Base-by-base conservation (phyloP, 2,797 vertebrate genomes). In the Apodemus agrarius region DNA sequence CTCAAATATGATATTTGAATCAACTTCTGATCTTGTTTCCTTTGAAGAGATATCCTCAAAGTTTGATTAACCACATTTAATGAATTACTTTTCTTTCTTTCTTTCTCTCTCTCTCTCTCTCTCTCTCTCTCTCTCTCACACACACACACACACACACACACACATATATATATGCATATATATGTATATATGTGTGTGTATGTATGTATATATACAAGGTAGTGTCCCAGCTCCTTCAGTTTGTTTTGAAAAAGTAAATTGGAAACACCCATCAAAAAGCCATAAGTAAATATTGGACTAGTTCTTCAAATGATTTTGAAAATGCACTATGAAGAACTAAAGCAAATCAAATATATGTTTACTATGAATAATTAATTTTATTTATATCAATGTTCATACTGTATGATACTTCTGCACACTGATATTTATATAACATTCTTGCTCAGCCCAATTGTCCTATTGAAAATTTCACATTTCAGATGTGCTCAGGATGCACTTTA, bases 191-290 rank as follows among this genome's bases (percentile, higher is more conserved):
- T n/a, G n/a, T n/a, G n/a, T n/a, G n/a, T n/a, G n/a, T n/a, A n/a
- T n/a, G n/a, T n/a, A n/a, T n/a, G 24, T 61, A 34, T 26, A 93
- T 34, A 87, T 34, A 4, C 82, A 63, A 21, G 61, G 24, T 22
- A 26, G 4, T 88, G 16, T 63, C 12, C 10, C 43, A 81, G 11
- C 16, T 75, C 3, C 7, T 61, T 63, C 12, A 65, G 4, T 29
- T 74, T 65, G n/a, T 80, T 91, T 91, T 65, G 37, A 31, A 93
- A 93, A 93, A 43, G 5, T 52, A 81, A 82, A n/a, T 87, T 76
- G 19, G 37, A 40, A 95, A 59, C 17, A 59, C 3, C 5, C 6
- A 40, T 46, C 46, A 83, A 92, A 13, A 89, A 89, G 7, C 3
- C 19, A 52, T 40, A 78, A 83, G 19, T 67, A 75, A 83, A 21